These are phyloP conservation scores for Parambassis ranga DNA, from an alignment of 2,797 vertebrate genomes.

Conservation along the genomic window DNA sequence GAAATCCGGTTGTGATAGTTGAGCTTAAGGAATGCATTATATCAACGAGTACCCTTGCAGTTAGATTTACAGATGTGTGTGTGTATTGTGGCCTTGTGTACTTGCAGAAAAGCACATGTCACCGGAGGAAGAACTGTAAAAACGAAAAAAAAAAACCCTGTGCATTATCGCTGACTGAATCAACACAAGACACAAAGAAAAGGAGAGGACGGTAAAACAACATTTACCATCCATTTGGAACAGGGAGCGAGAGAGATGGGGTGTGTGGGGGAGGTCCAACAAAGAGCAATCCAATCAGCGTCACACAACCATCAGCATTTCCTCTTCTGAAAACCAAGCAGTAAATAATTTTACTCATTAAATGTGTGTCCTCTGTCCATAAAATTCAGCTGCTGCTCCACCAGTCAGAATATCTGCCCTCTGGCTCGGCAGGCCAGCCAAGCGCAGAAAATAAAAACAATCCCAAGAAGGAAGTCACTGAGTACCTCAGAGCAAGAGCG, in stretches of 20 bases:
- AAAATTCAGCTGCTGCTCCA: constrained; percentile 34
- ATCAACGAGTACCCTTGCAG: background rate
- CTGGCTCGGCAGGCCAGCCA: constrained; percentile 32
- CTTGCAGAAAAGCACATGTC: constrained; percentile 57
- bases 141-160: constrained; percentile 50
- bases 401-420: constrained; percentile 41
- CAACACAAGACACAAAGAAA: constrained; percentile 30
- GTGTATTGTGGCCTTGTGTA: constrained; percentile 20
- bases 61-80: constrained; percentile 1
- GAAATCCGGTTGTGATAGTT: background rate
- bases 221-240: constrained; percentile 40
- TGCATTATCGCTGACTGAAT: constrained; percentile 30
- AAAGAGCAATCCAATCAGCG: constrained; percentile 47
- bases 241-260: background rate
- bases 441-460: constrained; percentile 43
- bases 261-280: background rate
- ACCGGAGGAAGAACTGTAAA: constrained; percentile 48
- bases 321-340: constrained; percentile 38
- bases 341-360: constrained; percentile 52
- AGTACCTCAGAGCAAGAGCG: constrained; percentile 38
- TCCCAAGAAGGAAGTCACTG: constrained; percentile 31
- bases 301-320: constrained; percentile 19
- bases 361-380: constrained; percentile 39
- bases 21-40: background rate
- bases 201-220: constrained; percentile 21